Percentiles rank a stretch among this genome's conserved stretches.
Evolutionary conservation across 2,888 invertebrate genomes (phyloP).

Genomic region (Tachina fera): DNA sequence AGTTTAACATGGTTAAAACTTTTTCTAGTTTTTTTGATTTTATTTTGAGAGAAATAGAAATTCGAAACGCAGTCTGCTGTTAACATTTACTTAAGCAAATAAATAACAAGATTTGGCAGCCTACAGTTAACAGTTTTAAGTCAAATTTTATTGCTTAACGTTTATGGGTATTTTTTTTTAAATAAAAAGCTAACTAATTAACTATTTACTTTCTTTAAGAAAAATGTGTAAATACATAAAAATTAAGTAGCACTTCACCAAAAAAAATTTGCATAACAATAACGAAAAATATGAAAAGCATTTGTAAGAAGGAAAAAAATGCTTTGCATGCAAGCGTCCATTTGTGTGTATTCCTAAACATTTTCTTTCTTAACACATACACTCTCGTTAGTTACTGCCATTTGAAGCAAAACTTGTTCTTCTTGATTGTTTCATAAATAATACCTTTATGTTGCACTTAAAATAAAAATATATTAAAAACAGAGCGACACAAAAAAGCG

Average conservation of each 20-base stretch:
- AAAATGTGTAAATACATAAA: not conserved
- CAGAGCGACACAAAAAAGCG: slow-evolving; percentile 22
- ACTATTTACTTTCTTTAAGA: slow-evolving; percentile 7
- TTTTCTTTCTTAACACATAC: slow-evolving; percentile 2
- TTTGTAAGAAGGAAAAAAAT: not conserved
- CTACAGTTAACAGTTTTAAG: slow-evolving; percentile 16
- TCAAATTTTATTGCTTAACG: slow-evolving; percentile 17
- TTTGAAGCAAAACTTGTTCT: slow-evolving; percentile 64
- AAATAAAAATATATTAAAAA: slow-evolving; percentile 45
- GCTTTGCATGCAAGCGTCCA: not conserved
- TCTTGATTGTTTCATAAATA: slow-evolving; percentile 71
- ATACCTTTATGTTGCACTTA: slow-evolving; percentile 69
- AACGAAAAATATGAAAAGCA: not conserved
- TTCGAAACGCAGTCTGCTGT: slow-evolving; percentile 40
- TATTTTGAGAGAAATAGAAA: slow-evolving; percentile 31
- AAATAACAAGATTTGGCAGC: slow-evolving; percentile 2
- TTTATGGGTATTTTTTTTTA: not conserved
- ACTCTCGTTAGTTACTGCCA: slow-evolving; percentile 4
- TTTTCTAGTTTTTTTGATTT: not conserved
- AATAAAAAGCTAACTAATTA: not conserved
- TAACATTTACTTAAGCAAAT: slow-evolving; percentile 31
- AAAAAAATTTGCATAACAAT: slow-evolving; percentile 40
- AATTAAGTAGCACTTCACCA: not conserved
- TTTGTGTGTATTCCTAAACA: not conserved
- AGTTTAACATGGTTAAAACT: slow-evolving; percentile 18